A percentile compares a stretch with the other conserved stretches of the same genome.
Conservation (phyloP, 2,888 invertebrate genomes). For the Temnothorax unifasciatus region DNA sequence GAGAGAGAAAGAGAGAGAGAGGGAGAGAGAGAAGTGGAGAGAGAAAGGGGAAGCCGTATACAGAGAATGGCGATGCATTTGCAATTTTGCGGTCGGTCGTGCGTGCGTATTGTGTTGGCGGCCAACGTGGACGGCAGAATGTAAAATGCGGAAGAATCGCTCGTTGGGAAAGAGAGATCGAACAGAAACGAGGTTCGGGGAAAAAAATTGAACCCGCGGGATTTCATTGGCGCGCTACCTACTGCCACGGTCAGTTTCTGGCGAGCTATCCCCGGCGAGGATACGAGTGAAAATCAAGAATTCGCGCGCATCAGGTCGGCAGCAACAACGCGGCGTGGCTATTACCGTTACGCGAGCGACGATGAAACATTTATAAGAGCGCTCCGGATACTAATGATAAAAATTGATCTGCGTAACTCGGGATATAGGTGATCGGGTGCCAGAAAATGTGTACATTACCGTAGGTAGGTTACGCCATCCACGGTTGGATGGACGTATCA, state of each 20-base stretch:
- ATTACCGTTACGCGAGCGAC: slow-evolving; percentile 14
- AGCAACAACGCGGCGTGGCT: neutral
- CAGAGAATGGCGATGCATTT: slow-evolving; percentile 61
- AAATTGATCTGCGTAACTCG: slow-evolving; percentile 34
- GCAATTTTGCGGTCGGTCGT: slow-evolving; percentile 72
- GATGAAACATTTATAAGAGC: slow-evolving; percentile 42
- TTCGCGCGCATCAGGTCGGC: slow-evolving; percentile 5
- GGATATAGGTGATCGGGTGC: slow-evolving; percentile 17
- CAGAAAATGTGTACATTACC: slow-evolving; percentile 28
- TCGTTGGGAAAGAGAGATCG: slow-evolving; percentile 73
- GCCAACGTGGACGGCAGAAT: slow-evolving; percentile 65
- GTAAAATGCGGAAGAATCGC: slow-evolving; percentile 74
- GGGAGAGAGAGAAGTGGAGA: neutral
- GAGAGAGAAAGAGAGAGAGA: slow-evolving; percentile 33
- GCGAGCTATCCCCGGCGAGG: slow-evolving; percentile 63
- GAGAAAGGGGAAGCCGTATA: slow-evolving; percentile 42
- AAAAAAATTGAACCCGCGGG: slow-evolving; percentile 74
- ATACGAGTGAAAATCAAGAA: slow-evolving; percentile 62
- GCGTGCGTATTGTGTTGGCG: slow-evolving; percentile 69
- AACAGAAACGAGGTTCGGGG: slow-evolving; percentile 69
- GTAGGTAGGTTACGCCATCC: neutral
- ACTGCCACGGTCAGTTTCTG: slow-evolving; percentile 69
- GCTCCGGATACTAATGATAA: slow-evolving; percentile 43
- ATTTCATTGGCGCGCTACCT: slow-evolving; percentile 71
- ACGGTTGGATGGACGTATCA: slow-evolving; percentile 36